Percentiles rank a stretch among this genome's conserved stretches.
Evolutionary conservation across 1,140 invertebrate species (phyloP).

Genomic region (Yoshiicerus persimilis): DNA sequence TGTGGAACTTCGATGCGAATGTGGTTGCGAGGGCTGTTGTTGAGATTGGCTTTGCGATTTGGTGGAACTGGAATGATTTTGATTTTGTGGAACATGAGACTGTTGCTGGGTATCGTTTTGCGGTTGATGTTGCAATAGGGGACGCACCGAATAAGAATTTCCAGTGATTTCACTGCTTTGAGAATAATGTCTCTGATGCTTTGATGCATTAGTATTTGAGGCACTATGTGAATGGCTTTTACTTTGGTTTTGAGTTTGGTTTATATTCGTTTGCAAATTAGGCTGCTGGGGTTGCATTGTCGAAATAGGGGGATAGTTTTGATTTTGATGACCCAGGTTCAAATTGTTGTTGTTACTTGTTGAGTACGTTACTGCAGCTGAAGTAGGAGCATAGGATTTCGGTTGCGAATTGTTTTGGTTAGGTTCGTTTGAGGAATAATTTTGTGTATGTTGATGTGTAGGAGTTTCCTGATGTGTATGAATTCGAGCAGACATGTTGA

Average conservation of each 20-base stretch:
- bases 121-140: background rate
- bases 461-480: background rate
- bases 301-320: background rate
- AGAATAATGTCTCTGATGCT: background rate
- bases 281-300: background rate
- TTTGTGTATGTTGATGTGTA: background rate
- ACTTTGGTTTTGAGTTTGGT: background rate
- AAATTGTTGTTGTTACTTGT: background rate
- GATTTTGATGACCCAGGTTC: background rate
- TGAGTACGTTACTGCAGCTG: background rate
- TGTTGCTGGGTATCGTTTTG: background rate
- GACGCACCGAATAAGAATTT: background rate
- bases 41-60: background rate
- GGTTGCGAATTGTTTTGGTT: background rate
- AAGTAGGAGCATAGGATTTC: background rate
- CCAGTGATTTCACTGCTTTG: background rate
- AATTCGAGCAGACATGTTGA: background rate
- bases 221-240: background rate
- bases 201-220: background rate
- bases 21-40: background rate
- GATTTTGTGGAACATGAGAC: background rate
- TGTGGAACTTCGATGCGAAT: background rate
- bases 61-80: background rate
- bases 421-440: background rate
- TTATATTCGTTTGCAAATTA: background rate